Evolutionary conservation across 2,797 vertebrate genomes (phyloP).

Genomic region (Anabacerthia variegaticeps): DNA sequence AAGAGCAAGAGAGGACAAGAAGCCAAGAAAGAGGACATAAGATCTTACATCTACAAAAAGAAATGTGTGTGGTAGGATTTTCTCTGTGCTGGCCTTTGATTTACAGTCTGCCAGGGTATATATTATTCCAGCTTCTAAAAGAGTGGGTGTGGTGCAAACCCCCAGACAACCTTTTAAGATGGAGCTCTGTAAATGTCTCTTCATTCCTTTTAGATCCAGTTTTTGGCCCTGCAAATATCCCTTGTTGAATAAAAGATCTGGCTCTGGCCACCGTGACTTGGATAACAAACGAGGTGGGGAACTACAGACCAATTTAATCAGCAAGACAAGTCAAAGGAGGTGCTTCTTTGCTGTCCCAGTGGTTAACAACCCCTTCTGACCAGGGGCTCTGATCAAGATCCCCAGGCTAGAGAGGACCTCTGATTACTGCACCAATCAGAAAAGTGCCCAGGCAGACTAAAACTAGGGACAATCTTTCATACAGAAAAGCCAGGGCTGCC

Average conservation of each 20-base stretch:
- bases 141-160: neutral
- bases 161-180: neutral
- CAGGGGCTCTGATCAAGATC: neutral
- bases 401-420: neutral
- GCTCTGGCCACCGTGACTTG: neutral
- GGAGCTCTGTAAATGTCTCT: neutral
- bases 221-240: neutral
- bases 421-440: neutral
- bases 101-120: slow-evolving; percentile 21
- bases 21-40: neutral
- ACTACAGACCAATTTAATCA: neutral
- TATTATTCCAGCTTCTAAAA: slow-evolving; percentile 10
- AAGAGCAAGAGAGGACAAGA: neutral
- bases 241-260: neutral
- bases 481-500: neutral
- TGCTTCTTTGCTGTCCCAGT: neutral
- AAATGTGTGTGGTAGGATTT: neutral
- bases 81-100: neutral
- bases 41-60: neutral
- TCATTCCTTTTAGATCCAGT: neutral
- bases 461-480: neutral
- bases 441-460: neutral
- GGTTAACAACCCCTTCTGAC: neutral
- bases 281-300: neutral
- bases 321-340: neutral